These are phyloP conservation scores for Piliocolobus tephrosceles DNA, from an alignment of 2,113 vertebrate genomes.

Conservation along the genomic window DNA sequence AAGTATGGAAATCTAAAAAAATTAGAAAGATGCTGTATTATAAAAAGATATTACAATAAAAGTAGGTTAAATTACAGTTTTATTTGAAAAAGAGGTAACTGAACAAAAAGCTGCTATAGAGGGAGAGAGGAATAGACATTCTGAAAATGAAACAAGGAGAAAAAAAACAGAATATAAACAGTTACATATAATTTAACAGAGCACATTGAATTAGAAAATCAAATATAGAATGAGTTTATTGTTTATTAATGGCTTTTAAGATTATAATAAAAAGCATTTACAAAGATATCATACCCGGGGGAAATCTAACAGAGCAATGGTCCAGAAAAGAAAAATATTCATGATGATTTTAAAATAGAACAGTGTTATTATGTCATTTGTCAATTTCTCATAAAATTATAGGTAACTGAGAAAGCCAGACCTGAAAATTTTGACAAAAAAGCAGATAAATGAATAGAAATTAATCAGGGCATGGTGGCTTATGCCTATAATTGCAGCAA, in stretches of 20 bases:
- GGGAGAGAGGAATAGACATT: neutral
- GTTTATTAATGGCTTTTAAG: constrained; percentile 28
- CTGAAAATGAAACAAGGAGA: neutral
- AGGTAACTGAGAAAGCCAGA: constrained; percentile 13
- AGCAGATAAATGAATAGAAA: neutral
- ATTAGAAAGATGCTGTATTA: neutral
- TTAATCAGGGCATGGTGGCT: too few species aligned
- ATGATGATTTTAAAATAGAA: neutral
- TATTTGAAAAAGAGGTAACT: neutral
- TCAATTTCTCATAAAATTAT: neutral
- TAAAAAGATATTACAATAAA: neutral
- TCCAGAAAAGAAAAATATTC: constrained; percentile 30
- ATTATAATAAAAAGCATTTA: constrained; percentile 40
- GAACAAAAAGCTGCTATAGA: neutral
- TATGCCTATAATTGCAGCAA: too few species aligned
- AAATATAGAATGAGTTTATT: constrained; percentile 37
- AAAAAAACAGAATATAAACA: neutral
- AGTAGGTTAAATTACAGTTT: constrained; percentile 1
- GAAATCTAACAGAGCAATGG: neutral
- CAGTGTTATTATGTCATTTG: neutral
- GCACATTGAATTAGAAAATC: neutral
- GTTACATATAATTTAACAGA: constrained; percentile 8
- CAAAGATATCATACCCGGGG: neutral
- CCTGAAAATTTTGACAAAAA: constrained; percentile 27
- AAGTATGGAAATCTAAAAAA: neutral